Percentiles rank a stretch among this genome's conserved stretches.
phyloP scores from a whole-genome alignment of 2,888 invertebrate species.

The Slavum lentiscoides region DNA sequence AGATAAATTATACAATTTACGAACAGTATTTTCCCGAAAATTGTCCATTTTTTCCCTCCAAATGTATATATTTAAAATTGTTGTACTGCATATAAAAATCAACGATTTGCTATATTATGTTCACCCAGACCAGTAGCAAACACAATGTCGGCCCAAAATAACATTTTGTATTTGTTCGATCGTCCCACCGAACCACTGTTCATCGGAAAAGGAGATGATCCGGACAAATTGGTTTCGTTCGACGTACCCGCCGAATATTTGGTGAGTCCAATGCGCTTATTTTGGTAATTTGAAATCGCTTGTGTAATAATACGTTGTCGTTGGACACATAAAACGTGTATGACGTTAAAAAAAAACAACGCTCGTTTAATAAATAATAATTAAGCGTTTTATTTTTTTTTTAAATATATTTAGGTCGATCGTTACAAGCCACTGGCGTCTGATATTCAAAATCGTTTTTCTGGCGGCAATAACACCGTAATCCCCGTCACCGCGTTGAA shows the following conservation, averaged over 20 bases:
- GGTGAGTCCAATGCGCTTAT: slow-evolving; percentile 60
- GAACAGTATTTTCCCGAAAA: no score
- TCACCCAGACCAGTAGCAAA: neutral
- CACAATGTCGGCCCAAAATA: slow-evolving; percentile 37
- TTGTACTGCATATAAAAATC: neutral
- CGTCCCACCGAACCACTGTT: slow-evolving; percentile 78
- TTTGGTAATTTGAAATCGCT: neutral
- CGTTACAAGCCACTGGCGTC: slow-evolving; percentile 66
- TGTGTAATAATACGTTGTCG: no score
- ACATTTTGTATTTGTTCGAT: slow-evolving; percentile 70
- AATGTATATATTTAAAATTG: neutral
- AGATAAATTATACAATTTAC: no score
- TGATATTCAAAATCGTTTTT: slow-evolving; percentile 67
- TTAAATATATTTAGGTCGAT: slow-evolving; percentile 60
- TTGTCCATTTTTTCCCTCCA: no score
- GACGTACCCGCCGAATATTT: slow-evolving; percentile 69
- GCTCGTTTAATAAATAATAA: no score
- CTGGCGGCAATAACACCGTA: slow-evolving; percentile 57
- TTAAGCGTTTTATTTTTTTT: no score
- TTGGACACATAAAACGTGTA: no score
- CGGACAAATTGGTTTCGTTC: slow-evolving; percentile 61
- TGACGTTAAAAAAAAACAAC: no score
- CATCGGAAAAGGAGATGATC: slow-evolving; percentile 69
- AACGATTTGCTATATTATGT: neutral
- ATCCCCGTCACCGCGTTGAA: slow-evolving; percentile 67